phyloP scores from a whole-genome alignment of 2,113 vertebrate genomes.

The Melospiza georgiana region DNA sequence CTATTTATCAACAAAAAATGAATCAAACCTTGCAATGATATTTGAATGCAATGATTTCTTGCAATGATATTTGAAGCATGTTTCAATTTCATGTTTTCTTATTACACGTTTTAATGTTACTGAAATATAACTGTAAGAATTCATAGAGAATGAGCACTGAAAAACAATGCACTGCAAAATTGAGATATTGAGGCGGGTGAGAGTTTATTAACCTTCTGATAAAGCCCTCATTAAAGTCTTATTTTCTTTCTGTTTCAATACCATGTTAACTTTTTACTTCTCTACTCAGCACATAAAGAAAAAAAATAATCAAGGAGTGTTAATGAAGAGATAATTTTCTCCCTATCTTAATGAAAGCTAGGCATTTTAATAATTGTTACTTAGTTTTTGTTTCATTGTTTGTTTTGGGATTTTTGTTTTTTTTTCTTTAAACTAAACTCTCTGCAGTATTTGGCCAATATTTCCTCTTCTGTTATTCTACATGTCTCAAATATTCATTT shows the following conservation, averaged over 20 bases:
- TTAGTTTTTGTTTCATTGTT: neutral
- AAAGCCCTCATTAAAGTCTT: neutral
- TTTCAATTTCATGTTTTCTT: neutral
- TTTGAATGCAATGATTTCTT: neutral
- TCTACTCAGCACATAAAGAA: neutral
- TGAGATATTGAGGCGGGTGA: neutral
- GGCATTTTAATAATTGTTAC: neutral
- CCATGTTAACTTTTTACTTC: neutral
- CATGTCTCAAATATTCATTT: neutral
- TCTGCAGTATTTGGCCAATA: neutral
- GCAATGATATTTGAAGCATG: neutral
- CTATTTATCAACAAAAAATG: neutral
- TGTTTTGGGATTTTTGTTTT: accelerated
- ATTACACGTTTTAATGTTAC: neutral
- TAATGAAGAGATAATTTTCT: neutral
- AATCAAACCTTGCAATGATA: neutral
- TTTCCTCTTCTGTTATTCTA: neutral
- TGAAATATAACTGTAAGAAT: neutral
- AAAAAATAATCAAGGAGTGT: neutral
- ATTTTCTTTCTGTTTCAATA: neutral
- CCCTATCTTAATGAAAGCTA: neutral
- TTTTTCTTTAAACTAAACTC: neutral
- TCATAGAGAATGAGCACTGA: neutral
- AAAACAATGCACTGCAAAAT: neutral
- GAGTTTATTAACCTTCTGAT: neutral